A percentile compares a stretch with the other conserved stretches of the same genome.
These are phyloP conservation scores for Cheilosia vulpina DNA, from an alignment of 2,888 invertebrate genomes.

Conservation along the genomic window DNA sequence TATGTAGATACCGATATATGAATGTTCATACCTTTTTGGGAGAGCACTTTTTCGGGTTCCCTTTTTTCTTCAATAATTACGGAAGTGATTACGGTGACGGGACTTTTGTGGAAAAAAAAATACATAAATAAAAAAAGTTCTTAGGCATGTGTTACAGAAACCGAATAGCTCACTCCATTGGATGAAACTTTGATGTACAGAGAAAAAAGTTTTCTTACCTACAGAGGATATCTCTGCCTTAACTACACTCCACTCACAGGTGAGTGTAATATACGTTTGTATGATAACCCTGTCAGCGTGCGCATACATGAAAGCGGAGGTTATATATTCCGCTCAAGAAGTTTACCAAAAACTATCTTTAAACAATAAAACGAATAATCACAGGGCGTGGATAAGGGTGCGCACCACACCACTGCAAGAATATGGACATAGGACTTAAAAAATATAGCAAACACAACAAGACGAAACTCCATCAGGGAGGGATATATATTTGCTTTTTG, in stretches of 20 bases:
- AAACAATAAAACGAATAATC: conserved; percentile 69
- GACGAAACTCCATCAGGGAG: conserved; percentile 30
- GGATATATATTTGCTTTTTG: conserved; percentile 72
- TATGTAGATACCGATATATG: not conserved
- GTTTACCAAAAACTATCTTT: conserved; percentile 60
- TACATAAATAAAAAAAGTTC: not conserved
- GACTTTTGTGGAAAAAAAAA: not conserved
- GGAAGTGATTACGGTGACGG: conserved; percentile 44
- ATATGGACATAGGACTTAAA: conserved; percentile 28
- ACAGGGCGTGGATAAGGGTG: conserved; percentile 53
- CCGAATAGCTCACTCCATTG: not conserved
- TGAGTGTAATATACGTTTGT: conserved; percentile 13
- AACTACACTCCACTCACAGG: conserved; percentile 48
- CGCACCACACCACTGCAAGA: conserved; percentile 10
- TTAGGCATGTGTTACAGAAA: not conserved
- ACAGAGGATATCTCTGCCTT: conserved; percentile 27
- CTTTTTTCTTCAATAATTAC: conserved; percentile 23
- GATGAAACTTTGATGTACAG: conserved; percentile 18
- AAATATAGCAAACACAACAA: not conserved
- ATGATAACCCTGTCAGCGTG: conserved; percentile 27
- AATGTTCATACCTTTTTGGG: conserved; percentile 4
- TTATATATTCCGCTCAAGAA: conserved; percentile 54
- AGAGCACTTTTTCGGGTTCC: not conserved
- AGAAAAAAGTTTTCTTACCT: not conserved
- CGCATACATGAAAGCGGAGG: not conserved